Percentiles rank a stretch among this genome's conserved stretches.
These are phyloP conservation scores for Ecdyonurus torrentis DNA, from an alignment of 2,888 invertebrate genomes.

Conservation along the genomic window DNA sequence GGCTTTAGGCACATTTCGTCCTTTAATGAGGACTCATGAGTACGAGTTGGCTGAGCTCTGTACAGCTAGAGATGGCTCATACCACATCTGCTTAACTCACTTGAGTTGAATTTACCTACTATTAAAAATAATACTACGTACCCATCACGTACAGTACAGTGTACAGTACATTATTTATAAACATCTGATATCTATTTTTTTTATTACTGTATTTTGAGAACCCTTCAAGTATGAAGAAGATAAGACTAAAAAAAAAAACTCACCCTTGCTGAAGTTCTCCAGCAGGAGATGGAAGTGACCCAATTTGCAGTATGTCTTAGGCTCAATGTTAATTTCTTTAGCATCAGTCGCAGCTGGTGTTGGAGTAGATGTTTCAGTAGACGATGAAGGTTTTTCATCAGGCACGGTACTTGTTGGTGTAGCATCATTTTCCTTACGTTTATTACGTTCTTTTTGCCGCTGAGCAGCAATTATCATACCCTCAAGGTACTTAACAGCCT, in stretches of 20 bases:
- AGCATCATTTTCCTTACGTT: conserved; percentile 1
- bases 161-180: too few relatives aligned
- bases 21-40: too few relatives aligned
- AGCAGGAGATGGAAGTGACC: conserved; percentile 89
- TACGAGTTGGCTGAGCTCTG: too few relatives aligned
- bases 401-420: neutral
- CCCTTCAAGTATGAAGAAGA: too few relatives aligned
- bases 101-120: too few relatives aligned
- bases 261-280: conserved; percentile 91
- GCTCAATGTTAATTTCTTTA: conserved; percentile 63
- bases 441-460: conserved; percentile 31
- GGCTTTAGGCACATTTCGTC: too few relatives aligned
- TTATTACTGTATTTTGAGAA: too few relatives aligned
- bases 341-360: neutral
- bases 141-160: too few relatives aligned
- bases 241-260: conserved; percentile 13
- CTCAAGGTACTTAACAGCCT: conserved; percentile 72
- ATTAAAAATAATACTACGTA: too few relatives aligned
- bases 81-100: too few relatives aligned
- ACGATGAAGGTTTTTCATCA: neutral
- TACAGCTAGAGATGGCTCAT: too few relatives aligned
- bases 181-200: too few relatives aligned
- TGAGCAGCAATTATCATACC: conserved; percentile 68
- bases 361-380: neutral
- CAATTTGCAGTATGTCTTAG: conserved; percentile 82